These are phyloP conservation scores for Podarcis raffonei DNA, from an alignment of 2,113 vertebrate species.

Conservation along the genomic window DNA sequence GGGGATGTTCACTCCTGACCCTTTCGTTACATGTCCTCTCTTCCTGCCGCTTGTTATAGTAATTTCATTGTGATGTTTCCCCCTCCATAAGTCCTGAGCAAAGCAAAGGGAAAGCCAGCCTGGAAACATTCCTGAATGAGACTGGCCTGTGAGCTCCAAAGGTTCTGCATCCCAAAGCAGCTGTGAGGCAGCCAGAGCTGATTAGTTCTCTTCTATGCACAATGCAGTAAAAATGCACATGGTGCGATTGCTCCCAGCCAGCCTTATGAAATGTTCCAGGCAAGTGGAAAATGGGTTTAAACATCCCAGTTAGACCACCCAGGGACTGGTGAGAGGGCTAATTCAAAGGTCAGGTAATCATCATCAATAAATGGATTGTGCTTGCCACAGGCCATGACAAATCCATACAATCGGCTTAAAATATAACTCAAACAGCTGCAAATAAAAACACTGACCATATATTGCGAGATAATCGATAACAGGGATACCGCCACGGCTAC, in stretches of 20 bases:
- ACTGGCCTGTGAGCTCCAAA: conserved; percentile 18
- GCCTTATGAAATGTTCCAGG: not conserved
- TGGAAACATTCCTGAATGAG: not conserved
- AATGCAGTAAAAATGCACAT: not conserved
- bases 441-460: too few species aligned
- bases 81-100: conserved; percentile 9
- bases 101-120: not conserved
- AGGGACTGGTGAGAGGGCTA: not conserved
- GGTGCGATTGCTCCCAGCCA: not conserved
- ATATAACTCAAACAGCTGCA: too few species aligned
- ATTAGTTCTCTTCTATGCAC: not conserved
- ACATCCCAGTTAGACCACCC: not conserved
- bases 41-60: conserved; percentile 1
- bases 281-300: not conserved
- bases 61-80: conserved; percentile 13
- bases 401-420: too few species aligned
- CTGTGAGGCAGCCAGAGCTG: not conserved
- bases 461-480: too few species aligned
- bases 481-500: too few species aligned
- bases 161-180: not conserved
- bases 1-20: not conserved
- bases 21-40: not conserved
- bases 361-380: too few species aligned
- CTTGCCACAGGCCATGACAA: too few species aligned
- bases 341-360: too few species aligned